These are phyloP conservation scores for Thaumetopoea pityocampa DNA, from an alignment of 1,140 invertebrate genomes.

Conservation along the genomic window DNA sequence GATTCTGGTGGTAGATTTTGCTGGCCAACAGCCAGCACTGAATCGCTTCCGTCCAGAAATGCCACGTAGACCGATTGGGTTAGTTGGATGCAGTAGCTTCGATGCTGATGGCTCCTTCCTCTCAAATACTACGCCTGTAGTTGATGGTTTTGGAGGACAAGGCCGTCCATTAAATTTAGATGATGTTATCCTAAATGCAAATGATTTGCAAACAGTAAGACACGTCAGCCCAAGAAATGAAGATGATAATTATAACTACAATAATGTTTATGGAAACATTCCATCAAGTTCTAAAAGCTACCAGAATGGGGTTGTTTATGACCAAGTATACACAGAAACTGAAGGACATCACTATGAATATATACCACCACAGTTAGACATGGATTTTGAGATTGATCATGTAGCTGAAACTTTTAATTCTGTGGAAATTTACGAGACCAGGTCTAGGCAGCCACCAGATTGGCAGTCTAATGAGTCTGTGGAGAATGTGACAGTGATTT, in stretches of 20 bases:
- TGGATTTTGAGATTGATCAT: conserved; percentile 44
- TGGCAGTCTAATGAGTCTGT: conserved; percentile 58
- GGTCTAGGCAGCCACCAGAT: conserved; percentile 29
- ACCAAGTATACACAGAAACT: conserved; percentile 66
- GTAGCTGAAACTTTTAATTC: conserved; percentile 57
- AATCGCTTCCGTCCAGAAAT: conserved; percentile 55
- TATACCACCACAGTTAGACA: conserved; percentile 47
- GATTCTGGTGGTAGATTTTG: conserved; percentile 88
- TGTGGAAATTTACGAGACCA: conserved; percentile 60
- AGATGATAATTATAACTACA: conserved; percentile 60
- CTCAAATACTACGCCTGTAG: conserved; percentile 70
- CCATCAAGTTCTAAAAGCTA: conserved; percentile 44
- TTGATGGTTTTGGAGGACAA: conserved; percentile 69
- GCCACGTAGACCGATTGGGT: conserved; percentile 54
- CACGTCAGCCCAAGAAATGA: conserved; percentile 42
- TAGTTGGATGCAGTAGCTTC: conserved; percentile 64
- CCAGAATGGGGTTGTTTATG: conserved; percentile 51
- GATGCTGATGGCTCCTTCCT: conserved; percentile 65
- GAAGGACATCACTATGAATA: conserved; percentile 71
- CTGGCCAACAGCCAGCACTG: conserved; percentile 64
- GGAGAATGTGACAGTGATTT: conserved; percentile 63
- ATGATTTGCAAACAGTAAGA: conserved; percentile 38
- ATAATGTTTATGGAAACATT: conserved; percentile 51
- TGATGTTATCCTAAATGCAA: conserved; percentile 53
- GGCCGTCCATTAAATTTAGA: conserved; percentile 65